phyloP scores from a whole-genome alignment of 2,888 invertebrate species.

The Barypeithes pellucidus region DNA sequence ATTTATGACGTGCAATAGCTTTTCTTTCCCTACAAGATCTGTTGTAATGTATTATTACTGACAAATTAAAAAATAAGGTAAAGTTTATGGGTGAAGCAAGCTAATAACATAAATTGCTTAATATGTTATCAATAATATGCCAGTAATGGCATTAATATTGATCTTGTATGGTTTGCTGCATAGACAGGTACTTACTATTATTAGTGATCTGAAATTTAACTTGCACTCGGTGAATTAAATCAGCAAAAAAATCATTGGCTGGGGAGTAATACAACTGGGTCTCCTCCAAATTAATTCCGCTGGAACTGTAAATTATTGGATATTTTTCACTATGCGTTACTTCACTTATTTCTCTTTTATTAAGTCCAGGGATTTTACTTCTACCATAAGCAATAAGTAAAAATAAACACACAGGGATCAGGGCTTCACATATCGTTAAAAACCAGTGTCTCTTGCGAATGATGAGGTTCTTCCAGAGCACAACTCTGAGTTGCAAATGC shows the following conservation, averaged over 20 bases:
- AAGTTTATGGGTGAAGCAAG: too few species aligned
- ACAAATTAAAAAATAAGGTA: too few species aligned
- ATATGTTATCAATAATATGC: too few species aligned
- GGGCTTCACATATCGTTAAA: constrained; percentile 64
- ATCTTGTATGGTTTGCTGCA: too few species aligned
- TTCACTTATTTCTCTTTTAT: constrained; percentile 61
- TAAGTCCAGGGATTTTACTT: constrained; percentile 64
- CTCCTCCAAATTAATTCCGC: constrained; percentile 53
- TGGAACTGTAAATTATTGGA: constrained; percentile 42
- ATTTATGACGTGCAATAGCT: too few species aligned
- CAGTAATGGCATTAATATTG: too few species aligned
- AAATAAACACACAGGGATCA: constrained; percentile 66
- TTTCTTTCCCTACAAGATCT: too few species aligned
- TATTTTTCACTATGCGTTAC: constrained; percentile 60
- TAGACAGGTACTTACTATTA: constrained; percentile 65
- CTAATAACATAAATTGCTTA: too few species aligned
- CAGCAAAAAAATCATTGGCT: constrained; percentile 60
- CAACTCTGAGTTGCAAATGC: constrained; percentile 58
- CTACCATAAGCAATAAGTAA: constrained; percentile 66
- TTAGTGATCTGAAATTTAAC: constrained; percentile 61
- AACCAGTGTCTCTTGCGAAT: constrained; percentile 67
- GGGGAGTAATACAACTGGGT: constrained; percentile 63
- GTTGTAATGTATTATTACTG: too few species aligned
- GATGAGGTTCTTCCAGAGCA: constrained; percentile 66
- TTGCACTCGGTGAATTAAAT: constrained; percentile 63